These are phyloP conservation scores for Microctonus hyperodae DNA, from an alignment of 2,888 invertebrate species.

Conservation along the genomic window DNA sequence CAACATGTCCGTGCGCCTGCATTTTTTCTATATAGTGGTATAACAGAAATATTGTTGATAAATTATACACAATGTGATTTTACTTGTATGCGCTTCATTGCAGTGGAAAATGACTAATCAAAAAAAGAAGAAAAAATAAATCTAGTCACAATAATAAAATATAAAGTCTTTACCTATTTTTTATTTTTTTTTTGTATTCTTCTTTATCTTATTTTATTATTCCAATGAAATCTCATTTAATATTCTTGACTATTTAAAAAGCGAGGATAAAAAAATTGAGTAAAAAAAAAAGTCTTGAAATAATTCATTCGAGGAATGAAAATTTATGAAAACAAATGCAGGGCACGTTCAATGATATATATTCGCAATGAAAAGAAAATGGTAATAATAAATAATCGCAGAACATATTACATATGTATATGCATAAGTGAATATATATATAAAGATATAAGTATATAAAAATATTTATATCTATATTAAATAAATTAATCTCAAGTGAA, in stretches of 20 bases:
- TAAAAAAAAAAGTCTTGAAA: not conserved
- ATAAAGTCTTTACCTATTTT: too few relatives aligned
- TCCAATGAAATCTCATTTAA: not conserved
- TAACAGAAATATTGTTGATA: not conserved
- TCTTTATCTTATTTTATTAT: not conserved
- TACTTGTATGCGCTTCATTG: not conserved
- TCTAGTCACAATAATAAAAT: not conserved
- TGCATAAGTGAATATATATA: not conserved
- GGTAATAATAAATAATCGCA: not conserved
- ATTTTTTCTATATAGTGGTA: too few relatives aligned
- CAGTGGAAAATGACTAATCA: not conserved
- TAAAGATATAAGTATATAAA: too few relatives aligned
- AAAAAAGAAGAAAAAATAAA: not conserved
- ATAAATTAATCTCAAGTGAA: too few relatives aligned
- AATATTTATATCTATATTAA: too few relatives aligned
- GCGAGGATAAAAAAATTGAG: not conserved
- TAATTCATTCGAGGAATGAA: not conserved
- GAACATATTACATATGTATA: not conserved
- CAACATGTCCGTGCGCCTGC: slow-evolving; percentile 8
- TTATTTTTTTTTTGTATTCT: too few relatives aligned
- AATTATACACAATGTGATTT: not conserved
- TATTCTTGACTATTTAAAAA: not conserved
- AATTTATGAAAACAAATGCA: not conserved
- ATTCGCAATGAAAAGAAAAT: not conserved
- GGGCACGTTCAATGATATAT: not conserved